Conservation (phyloP, 2,888 invertebrate species). For the Eutolmus rufibarbis region DNA sequence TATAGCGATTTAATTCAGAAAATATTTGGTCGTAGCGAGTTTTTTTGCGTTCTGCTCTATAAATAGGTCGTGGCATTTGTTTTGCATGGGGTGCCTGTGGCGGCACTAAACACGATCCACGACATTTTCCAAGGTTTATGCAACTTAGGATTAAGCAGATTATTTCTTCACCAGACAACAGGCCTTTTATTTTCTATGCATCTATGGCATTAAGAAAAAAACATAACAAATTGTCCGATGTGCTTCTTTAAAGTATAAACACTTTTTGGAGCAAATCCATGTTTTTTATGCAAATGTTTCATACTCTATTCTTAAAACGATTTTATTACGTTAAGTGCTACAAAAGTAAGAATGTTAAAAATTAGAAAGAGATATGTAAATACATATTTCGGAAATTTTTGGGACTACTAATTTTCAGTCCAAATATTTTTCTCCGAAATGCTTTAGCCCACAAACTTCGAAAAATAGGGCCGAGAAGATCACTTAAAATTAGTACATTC, state of each 20-base stretch:
- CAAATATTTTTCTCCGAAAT: no score
- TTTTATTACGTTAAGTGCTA: background rate
- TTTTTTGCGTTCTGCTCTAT: background rate
- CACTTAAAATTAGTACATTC: no score
- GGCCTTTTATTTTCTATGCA: background rate
- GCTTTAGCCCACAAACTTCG: no score
- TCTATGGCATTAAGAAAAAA: background rate
- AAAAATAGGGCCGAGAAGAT: no score
- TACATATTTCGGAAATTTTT: no score
- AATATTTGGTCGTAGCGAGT: background rate
- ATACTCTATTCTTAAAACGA: background rate
- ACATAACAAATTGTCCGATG: background rate
- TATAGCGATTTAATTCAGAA: background rate
- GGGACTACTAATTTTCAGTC: no score
- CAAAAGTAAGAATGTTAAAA: no score
- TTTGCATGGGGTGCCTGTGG: background rate
- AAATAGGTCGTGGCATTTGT: background rate
- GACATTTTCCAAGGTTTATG: background rate
- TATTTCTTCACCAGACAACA: background rate
- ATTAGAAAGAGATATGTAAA: no score
- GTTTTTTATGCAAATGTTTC: background rate
- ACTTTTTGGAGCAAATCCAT: background rate
- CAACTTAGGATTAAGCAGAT: background rate
- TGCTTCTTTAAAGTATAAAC: background rate
- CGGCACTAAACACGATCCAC: background rate